These are phyloP conservation scores for Drosophila incognita DNA, from an alignment of 2,888 invertebrate species.

Conservation along the genomic window DNA sequence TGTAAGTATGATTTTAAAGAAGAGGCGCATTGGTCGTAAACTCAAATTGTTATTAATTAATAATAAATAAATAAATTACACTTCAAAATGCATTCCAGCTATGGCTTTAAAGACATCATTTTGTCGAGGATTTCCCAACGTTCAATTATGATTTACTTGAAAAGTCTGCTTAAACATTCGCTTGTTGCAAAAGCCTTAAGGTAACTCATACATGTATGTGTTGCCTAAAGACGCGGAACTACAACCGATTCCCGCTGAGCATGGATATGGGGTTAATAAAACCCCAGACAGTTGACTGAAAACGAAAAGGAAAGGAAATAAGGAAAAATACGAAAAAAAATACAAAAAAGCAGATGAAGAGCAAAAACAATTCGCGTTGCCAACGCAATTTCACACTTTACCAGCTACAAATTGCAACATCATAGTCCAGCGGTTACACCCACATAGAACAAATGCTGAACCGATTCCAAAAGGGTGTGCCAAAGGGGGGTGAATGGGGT, in stretches of 20 bases:
- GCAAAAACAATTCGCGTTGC: constrained; percentile 70
- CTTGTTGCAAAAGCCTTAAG: not conserved
- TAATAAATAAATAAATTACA: not conserved
- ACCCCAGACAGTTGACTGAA: constrained; percentile 32
- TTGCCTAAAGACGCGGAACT: constrained; percentile 26
- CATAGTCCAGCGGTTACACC: constrained; percentile 67
- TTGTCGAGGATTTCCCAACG: not conserved
- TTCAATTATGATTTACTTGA: not conserved
- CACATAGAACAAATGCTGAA: constrained; percentile 33
- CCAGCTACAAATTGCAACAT: constrained; percentile 80
- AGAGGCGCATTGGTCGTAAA: too few relatives aligned
- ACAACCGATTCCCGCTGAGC: constrained; percentile 9
- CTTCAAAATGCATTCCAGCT: not conserved
- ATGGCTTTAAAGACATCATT: not conserved
- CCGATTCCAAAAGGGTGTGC: constrained; percentile 6
- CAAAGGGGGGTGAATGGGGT: not conserved
- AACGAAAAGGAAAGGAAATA: not conserved
- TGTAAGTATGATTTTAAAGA: too few relatives aligned
- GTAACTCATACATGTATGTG: not conserved
- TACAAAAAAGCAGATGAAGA: not conserved
- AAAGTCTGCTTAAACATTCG: not conserved
- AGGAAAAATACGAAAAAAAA: not conserved
- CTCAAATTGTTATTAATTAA: not conserved
- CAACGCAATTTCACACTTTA: constrained; percentile 80
- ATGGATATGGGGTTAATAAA: constrained; percentile 16